Base-by-base conservation (phyloP, 2,113 vertebrate genomes). In the Numida meleagris region DNA sequence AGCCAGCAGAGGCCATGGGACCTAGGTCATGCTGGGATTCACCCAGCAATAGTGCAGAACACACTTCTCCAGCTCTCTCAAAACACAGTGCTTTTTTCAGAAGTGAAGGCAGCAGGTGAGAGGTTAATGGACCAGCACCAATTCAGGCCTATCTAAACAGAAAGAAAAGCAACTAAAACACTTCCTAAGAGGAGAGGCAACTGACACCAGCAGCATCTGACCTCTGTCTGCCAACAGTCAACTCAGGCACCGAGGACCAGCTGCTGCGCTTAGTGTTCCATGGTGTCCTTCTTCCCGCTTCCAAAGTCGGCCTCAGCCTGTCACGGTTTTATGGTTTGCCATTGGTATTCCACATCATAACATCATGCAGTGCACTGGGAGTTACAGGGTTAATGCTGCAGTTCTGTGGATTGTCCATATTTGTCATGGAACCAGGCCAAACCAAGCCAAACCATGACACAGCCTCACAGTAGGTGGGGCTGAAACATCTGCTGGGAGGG, bases 51-150 rank as follows among this genome's bases (percentile, higher is more conserved):
- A 15, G 9, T 1, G 0, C 33, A 20, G 14, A 20, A 45, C 59
- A 29, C 20, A 3, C 34, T 57, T 57, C 24, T 58, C 36, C 24
- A 27, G 23, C 81, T 51, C 58, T 59, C 66, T 4, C 61, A 86
- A 33, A 27, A 31, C 0, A 29, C 0, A 29, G 75, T 0, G 0
- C 23, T 3, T 38, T 73, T 53, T 68, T 20, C 31, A 42, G 27
- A 40, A 36, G 17, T 1, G 9, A 53, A 50, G 65, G 25, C 36
- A 87, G 48, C 38, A 13, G 5, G n/a, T 10, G 29, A 85, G 25
- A 67, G 45, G 31, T 86, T 58, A 58, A 70, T 7, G 31, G 48
- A 29, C 40, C 29, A 59, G 21, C 24, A 27, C 45, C 36, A 36
- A 6, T 25, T 53, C 42, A 18, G 61, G 43, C 67, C 10, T 4